Conservation (phyloP, 2,797 vertebrate genomes). For the Perodicticus potto region DNA sequence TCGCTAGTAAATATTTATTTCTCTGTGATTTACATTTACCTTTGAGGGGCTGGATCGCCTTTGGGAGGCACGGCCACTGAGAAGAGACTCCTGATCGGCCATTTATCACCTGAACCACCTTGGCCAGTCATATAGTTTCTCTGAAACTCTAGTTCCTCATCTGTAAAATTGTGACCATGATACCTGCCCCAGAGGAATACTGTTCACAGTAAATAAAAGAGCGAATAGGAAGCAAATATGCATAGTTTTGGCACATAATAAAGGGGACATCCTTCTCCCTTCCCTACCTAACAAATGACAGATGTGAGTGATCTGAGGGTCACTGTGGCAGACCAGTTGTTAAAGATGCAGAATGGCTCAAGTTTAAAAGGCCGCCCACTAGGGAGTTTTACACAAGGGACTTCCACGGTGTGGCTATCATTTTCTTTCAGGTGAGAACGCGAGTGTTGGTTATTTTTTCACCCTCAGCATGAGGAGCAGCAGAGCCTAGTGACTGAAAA, state of each 20-base stretch:
- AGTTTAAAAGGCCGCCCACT: neutral
- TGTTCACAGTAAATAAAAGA: neutral
- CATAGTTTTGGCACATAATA: neutral
- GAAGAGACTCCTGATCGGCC: neutral
- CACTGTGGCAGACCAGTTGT: neutral
- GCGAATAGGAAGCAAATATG: neutral
- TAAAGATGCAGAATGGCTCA: neutral
- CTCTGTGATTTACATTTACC: conserved; percentile 38
- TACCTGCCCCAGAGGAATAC: neutral
- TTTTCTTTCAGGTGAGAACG: neutral
- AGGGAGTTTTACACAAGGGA: neutral
- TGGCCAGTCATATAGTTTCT: conserved; percentile 41
- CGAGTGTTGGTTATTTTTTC: neutral
- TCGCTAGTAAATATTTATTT: conserved; percentile 64
- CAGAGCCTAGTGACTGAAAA: neutral
- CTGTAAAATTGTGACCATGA: conserved; percentile 51
- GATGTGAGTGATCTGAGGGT: neutral
- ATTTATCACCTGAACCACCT: conserved; percentile 18
- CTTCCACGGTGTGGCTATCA: neutral
- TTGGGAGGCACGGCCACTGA: neutral
- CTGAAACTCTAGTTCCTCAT: conserved; percentile 18
- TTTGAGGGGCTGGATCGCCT: neutral
- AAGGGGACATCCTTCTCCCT: neutral
- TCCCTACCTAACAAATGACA: neutral
- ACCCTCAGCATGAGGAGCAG: neutral